Evolutionary conservation across 2,113 vertebrate species (phyloP).

Genomic region (Xenopus laevis): DNA sequence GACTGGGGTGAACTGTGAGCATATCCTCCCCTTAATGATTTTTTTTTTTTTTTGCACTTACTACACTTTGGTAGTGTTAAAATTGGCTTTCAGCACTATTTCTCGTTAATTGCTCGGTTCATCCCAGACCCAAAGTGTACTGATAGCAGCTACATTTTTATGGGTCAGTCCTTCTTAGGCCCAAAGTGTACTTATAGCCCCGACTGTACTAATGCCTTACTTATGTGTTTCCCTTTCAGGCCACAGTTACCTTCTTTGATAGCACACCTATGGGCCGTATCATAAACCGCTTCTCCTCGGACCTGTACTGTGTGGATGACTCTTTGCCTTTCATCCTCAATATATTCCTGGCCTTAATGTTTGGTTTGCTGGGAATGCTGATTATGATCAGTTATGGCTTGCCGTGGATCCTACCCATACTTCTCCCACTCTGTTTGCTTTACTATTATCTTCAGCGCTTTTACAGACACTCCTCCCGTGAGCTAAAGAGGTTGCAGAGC

Average conservation of each 20-base stretch:
- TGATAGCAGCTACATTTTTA: neutral
- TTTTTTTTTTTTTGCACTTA: too few relatives aligned
- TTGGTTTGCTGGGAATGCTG: slow-evolving; percentile 78
- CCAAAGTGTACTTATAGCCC: too few relatives aligned
- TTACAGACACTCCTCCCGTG: slow-evolving; percentile 83
- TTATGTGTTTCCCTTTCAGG: slow-evolving; percentile 58
- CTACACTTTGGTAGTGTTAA: too few relatives aligned
- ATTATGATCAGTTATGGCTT: slow-evolving; percentile 80
- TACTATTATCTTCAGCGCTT: slow-evolving; percentile 79
- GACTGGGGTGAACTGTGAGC: too few relatives aligned
- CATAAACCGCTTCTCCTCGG: slow-evolving; percentile 94
- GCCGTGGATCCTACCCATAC: slow-evolving; percentile 80
- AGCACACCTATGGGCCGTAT: slow-evolving; percentile 81
- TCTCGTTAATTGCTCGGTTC: too few relatives aligned
- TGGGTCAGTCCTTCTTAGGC: neutral
- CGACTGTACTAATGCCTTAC: neutral
- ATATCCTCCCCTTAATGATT: too few relatives aligned
- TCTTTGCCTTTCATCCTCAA: slow-evolving; percentile 89
- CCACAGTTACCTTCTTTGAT: slow-evolving; percentile 86
- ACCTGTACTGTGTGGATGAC: slow-evolving; percentile 83
- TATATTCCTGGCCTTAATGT: slow-evolving; percentile 81
- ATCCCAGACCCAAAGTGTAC: too few relatives aligned
- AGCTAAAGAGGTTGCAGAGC: slow-evolving; percentile 87
- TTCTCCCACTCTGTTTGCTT: slow-evolving; percentile 72
- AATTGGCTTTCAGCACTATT: too few relatives aligned